Evolutionary conservation across 2,888 invertebrate genomes (phyloP).

Genomic region (Rugalucina vietnamica): DNA sequence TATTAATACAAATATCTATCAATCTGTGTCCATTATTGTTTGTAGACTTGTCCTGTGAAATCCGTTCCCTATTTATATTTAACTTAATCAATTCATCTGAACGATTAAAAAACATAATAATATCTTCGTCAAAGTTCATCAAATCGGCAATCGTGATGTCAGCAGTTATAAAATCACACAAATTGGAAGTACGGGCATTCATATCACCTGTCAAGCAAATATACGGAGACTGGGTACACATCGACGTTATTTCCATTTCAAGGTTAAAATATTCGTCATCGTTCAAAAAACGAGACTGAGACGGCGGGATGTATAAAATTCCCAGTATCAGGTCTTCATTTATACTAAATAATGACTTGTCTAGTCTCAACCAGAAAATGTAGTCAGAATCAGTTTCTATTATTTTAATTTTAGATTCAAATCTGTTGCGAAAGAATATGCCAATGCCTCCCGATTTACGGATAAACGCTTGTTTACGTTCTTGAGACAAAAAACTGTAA

Average conservation of each 20-base stretch:
- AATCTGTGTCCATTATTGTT: neutral
- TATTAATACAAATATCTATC: neutral
- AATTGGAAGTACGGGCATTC: no score
- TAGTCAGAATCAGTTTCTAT: neutral
- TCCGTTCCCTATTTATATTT: no score
- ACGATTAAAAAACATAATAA: no score
- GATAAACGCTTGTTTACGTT: neutral
- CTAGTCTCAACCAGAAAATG: neutral
- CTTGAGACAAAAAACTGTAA: neutral
- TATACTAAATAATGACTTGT: neutral
- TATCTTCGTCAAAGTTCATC: neutral
- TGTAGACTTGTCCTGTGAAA: neutral
- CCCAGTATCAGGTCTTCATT: no score
- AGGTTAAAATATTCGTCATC: no score
- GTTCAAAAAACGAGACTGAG: no score
- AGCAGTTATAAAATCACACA: no score
- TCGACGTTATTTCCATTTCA: no score
- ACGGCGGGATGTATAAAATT: no score
- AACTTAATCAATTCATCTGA: no score
- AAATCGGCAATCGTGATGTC: neutral
- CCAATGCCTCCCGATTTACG: neutral
- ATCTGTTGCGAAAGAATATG: neutral
- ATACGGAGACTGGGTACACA: no score
- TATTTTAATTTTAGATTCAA: neutral
- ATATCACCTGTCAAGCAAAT: no score